Base-by-base conservation (phyloP, 1,140 invertebrate genomes). In the Drosophila pandora region DNA sequence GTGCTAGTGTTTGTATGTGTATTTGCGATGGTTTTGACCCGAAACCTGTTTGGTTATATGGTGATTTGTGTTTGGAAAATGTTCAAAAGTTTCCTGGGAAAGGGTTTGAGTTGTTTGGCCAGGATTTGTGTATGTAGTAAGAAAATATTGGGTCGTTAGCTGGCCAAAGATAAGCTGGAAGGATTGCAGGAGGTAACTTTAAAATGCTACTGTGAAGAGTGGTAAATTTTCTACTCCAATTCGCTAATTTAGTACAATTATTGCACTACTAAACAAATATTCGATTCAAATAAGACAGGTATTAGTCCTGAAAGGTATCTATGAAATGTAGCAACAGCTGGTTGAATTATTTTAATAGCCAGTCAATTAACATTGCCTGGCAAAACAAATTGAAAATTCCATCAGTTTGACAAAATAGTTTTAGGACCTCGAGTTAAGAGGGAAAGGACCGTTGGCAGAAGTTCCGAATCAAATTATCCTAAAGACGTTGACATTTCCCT, bases 371-470 rank as follows among this genome's bases (percentile, higher is more conserved):
- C 65, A 30, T 59, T 64, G 17, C 30, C 64, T 76, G 54, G 69
- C 53, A 75, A 78, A 82, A 77, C 74, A 78, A 71, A 87, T 85
- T 87, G 65, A 75, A 82, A 82, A 85, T 85, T 87, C 82, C 47
- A 82, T 87, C 78, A 85, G 79, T 84, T 84, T 73, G 65, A 52
- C 65, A 68, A 82, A 87, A 75, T 67, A 87, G 64, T 84, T 39
- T 47, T 47, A 52, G 45, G 21, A 37, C 41, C 39, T 47, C 10
- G 32, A 12, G 17, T 28, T 17, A n/a, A 22, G 45, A 53, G 37
- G 8, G 4, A 37, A 37, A 37, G 22, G 59, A 37, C 6, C 34
- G 34, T n/a, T 37, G 34, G 10, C 4, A 37, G 34, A 43, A 23
- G 43, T 65, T 75, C 71, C 73, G 72, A 76, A 76, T 76, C 72